Evolutionary conservation across 2,888 invertebrate species (phyloP).

Genomic region (Drosophila mayaguana): DNA sequence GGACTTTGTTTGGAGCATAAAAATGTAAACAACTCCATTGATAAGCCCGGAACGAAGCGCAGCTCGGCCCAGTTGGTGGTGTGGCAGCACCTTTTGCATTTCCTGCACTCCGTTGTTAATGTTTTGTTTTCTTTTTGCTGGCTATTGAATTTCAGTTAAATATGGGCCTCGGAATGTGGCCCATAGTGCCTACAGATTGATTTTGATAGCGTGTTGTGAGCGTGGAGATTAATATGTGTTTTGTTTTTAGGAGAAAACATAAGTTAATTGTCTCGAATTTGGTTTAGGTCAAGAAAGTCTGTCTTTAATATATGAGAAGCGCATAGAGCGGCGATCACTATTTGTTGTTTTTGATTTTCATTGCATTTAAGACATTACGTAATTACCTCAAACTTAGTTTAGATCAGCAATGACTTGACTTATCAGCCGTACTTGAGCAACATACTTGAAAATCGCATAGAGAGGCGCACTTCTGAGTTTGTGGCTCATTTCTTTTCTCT

Average conservation of each 20-base stretch:
- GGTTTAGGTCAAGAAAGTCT: too few relatives aligned
- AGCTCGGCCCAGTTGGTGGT: constrained; percentile 21
- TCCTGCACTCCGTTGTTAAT: constrained; percentile 8
- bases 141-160: constrained; percentile 65
- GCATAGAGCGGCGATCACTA: background rate
- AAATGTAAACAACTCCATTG: constrained; percentile 71
- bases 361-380: background rate
- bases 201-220: constrained; percentile 9
- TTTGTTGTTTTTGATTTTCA: background rate
- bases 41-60: constrained; percentile 11
- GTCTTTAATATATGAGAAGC: background rate
- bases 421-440: background rate
- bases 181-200: constrained; percentile 23
- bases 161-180: constrained; percentile 25
- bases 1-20: constrained; percentile 48
- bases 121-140: constrained; percentile 5
- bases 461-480: background rate
- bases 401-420: background rate
- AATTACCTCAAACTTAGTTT: background rate
- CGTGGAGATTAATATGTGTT: background rate
- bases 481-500: background rate
- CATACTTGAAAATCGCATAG: background rate
- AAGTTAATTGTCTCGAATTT: background rate
- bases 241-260: background rate
- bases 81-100: constrained; percentile 14